These are phyloP conservation scores for Microtus ochrogaster DNA, from an alignment of 2,113 vertebrate species.

Conservation along the genomic window DNA sequence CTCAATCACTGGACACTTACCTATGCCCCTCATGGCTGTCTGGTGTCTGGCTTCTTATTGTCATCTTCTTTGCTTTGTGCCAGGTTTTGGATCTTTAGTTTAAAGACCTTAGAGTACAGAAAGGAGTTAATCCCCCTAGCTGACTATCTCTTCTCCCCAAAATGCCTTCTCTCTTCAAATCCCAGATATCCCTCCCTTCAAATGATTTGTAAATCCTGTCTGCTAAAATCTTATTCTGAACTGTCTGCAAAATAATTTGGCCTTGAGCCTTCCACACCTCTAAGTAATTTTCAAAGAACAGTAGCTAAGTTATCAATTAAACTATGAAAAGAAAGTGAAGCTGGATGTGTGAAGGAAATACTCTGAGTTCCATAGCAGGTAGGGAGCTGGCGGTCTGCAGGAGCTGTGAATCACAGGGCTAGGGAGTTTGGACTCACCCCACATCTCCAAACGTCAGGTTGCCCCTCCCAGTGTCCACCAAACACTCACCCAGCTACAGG, in stretches of 20 bases:
- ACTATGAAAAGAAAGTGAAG: background rate
- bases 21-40: background rate
- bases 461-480: background rate
- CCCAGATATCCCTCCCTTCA: background rate
- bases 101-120: background rate
- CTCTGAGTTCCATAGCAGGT: background rate
- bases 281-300: background rate
- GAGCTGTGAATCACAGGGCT: background rate
- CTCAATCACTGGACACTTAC: background rate
- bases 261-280: background rate
- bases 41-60: background rate
- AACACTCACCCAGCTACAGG: background rate
- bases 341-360: background rate
- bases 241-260: background rate
- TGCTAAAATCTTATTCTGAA: background rate
- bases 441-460: background rate
- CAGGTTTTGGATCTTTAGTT: background rate
- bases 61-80: background rate
- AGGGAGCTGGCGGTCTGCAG: background rate
- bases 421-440: accelerated
- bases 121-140: background rate
- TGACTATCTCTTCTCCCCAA: background rate
- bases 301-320: background rate
- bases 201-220: background rate
- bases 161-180: background rate